A percentile compares a stretch with the other conserved stretches of the same genome.
Evolutionary conservation across 2,797 vertebrate species (phyloP).

Genomic region (Apogon talboti): DNA sequence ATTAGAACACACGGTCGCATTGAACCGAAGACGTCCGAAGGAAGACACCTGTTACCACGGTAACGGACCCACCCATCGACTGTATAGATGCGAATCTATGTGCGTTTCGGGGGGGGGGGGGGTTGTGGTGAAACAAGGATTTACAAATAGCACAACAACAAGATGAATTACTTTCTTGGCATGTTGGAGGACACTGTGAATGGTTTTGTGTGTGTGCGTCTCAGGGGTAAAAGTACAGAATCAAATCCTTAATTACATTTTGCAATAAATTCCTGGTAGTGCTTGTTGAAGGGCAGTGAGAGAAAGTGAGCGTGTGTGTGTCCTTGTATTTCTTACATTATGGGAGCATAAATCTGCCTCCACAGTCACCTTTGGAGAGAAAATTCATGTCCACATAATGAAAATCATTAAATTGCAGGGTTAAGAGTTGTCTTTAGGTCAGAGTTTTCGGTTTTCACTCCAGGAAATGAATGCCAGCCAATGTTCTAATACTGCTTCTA

Average conservation of each 20-base stretch:
- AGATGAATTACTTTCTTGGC: constrained; percentile 17
- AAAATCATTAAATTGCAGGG: too few relatives aligned
- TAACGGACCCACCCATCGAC: not conserved
- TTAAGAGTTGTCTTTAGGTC: too few relatives aligned
- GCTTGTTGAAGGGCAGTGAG: constrained; percentile 15
- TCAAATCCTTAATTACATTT: constrained; percentile 50
- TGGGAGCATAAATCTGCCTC: too few relatives aligned
- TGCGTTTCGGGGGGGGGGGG: too few relatives aligned
- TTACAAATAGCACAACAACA: constrained; percentile 17
- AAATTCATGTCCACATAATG: too few relatives aligned
- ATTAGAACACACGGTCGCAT: not conserved
- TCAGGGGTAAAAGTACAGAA: constrained; percentile 35
- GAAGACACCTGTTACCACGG: constrained; percentile 1
- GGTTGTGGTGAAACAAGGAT: constrained; percentile 29
- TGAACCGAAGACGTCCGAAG: not conserved
- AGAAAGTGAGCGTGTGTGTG: not conserved
- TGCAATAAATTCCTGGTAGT: constrained; percentile 32
- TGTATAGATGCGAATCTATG: not conserved
- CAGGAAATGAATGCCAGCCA: too few relatives aligned
- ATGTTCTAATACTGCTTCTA: too few relatives aligned
- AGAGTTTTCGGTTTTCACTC: too few relatives aligned
- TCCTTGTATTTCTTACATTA: not conserved
- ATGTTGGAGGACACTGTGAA: constrained; percentile 8
- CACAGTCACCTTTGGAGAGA: too few relatives aligned
- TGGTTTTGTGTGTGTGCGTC: not conserved